Evolutionary conservation across 2,797 vertebrate genomes (phyloP).

Genomic region (Chelonia mydas): DNA sequence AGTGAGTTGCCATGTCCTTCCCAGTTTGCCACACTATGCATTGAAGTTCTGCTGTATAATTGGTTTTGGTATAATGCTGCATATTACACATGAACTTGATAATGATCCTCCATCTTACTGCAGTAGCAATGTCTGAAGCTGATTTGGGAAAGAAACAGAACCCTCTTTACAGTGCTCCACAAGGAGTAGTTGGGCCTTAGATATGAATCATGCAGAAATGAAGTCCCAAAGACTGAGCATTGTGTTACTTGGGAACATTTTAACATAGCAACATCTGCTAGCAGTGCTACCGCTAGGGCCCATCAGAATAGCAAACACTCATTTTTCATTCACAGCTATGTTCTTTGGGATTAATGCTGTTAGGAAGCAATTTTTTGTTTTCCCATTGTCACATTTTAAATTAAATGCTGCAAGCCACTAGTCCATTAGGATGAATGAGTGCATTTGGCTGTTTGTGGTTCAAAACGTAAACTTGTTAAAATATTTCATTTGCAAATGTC

Average conservation of each 20-base stretch:
- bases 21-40: not conserved
- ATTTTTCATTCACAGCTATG: not conserved
- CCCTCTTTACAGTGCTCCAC: not conserved
- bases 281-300: not conserved
- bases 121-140: not conserved
- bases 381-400: not conserved
- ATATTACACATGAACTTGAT: not conserved
- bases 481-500: not conserved
- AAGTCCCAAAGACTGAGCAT: not conserved
- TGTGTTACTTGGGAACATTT: not conserved
- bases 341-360: not conserved
- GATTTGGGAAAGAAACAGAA: not conserved
- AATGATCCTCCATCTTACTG: not conserved
- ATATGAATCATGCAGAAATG: not conserved
- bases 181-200: not conserved
- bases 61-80: not conserved
- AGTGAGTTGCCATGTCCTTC: not conserved
- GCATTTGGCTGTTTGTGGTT: not conserved
- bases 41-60: not conserved
- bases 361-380: not conserved
- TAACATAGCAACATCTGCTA: not conserved
- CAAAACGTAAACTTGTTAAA: not conserved
- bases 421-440: not conserved
- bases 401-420: not conserved
- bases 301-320: not conserved